Evolutionary conservation across 2,888 invertebrate genomes (phyloP).

Genomic region (Gnatocerus cornutus): DNA sequence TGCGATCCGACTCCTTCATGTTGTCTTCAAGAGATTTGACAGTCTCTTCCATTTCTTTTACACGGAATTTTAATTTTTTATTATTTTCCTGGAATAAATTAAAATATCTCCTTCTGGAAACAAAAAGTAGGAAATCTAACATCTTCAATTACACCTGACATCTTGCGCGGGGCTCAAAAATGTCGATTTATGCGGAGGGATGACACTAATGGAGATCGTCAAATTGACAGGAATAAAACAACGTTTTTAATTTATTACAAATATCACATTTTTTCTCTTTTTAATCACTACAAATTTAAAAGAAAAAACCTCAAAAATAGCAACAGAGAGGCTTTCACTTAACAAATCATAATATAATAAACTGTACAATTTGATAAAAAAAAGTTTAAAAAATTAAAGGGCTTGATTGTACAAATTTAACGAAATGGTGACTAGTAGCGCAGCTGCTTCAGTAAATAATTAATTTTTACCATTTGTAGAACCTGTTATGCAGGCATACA

Average conservation of each 20-base stretch:
- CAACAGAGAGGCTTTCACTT: constrained; percentile 35
- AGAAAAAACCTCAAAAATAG: constrained; percentile 35
- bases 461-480: constrained; percentile 72
- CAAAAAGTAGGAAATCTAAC: constrained; percentile 16
- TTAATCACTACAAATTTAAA: constrained; percentile 25
- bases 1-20: constrained; percentile 58
- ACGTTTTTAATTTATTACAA: constrained; percentile 35
- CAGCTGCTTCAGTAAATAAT: constrained; percentile 4
- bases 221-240: constrained; percentile 20
- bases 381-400: constrained; percentile 20
- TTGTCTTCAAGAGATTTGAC: constrained; percentile 59
- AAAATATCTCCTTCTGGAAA: constrained; percentile 11
- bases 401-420: constrained; percentile 19
- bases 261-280: constrained; percentile 39
- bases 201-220: constrained; percentile 12
- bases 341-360: constrained; percentile 34
- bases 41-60: constrained; percentile 50
- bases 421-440: constrained; percentile 29
- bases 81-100: constrained; percentile 22
- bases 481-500: constrained; percentile 89
- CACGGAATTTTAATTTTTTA: constrained; percentile 40
- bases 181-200: constrained; percentile 4
- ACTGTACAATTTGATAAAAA: constrained; percentile 38
- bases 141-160: constrained; percentile 42
- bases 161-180: constrained; percentile 9